Evolutionary conservation across 1,140 invertebrate genomes (phyloP), one percentile per base, ranked within the genome.

Genomic region (Trypoxylus dichotomus): DNA sequence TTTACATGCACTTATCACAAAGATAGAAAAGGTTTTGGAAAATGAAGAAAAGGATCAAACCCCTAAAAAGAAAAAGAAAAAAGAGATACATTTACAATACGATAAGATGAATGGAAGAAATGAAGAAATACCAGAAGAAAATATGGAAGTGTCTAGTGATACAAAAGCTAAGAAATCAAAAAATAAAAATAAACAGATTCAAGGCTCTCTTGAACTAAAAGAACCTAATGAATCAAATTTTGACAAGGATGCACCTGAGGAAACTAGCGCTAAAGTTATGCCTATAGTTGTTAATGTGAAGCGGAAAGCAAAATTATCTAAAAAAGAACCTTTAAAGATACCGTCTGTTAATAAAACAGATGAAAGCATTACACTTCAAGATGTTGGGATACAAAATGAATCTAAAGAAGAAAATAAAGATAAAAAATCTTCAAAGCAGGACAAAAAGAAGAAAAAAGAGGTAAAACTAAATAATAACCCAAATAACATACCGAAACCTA

Each of bases 201-300:
- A 79, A 60, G 47, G 77, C 74, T 3, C 63, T 43, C 3, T 54
- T 37, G 5, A 47, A n/a, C 41, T 76, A 1, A 41, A 68, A 41
- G 11, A n/a, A 73, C 54, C 10, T 25, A 60, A 72, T 29, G 29
- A 74, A n/a, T 37, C 82, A 73, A 81, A 79, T 76, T 76, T 80
- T 60, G 75, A 80, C 81, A 80, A 83, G 76, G 81, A 79, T 71
- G 79, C 79, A 58, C 21, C 47, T 75, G 79, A 82, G 76, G 78
- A 81, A 76, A 32, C 42, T 15, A 76, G 74, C 78, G 47, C 78
- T 25, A 83, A 82, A 79, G 73, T 78, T 77, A 68, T 78, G 71
- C 47, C 79, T 47, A 76, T 74, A 71, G 78, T 78, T 54, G 27
- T 78, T 74, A 72, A 37, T 75, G 32, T 32, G 32, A 25, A 78